phyloP scores from a whole-genome alignment of 2,113 vertebrate species.

The Naja naja region DNA sequence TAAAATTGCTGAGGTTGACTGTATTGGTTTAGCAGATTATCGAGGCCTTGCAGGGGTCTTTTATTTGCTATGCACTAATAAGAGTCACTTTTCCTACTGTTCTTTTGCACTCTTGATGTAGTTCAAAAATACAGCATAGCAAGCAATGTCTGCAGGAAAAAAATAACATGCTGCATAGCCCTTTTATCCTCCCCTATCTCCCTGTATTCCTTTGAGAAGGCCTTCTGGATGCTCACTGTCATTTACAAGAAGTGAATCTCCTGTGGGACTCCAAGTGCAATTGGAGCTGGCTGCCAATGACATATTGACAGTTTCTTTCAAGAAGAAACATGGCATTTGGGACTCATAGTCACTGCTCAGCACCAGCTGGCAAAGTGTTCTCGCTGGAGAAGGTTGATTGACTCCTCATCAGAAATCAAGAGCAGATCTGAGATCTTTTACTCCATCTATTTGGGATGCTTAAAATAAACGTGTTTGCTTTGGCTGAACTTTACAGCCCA shows the following conservation, averaged over 20 bases:
- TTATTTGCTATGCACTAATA: neutral
- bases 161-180: neutral
- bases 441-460: conserved; percentile 31
- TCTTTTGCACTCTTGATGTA: neutral
- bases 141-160: neutral
- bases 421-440: conserved; percentile 47
- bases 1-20: neutral
- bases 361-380: conserved; percentile 50
- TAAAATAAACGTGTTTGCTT: conserved; percentile 17
- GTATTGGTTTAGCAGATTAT: neutral
- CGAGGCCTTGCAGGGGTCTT: neutral
- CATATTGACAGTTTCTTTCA: conserved; percentile 42
- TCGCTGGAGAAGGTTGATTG: conserved; percentile 47
- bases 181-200: neutral
- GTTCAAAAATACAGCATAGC: neutral
- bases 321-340: conserved; percentile 40
- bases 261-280: conserved; percentile 2
- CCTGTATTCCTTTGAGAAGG: neutral
- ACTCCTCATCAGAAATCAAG: conserved; percentile 38
- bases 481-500: conserved; percentile 5
- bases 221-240: neutral
- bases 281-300: conserved; percentile 19
- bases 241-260: neutral
- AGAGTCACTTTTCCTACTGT: conserved; percentile 20
- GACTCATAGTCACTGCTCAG: conserved; percentile 49